A percentile compares a stretch with the other conserved stretches of the same genome.
phyloP scores from a whole-genome alignment of 2,797 vertebrate genomes.

The Danio aesculapii region DNA sequence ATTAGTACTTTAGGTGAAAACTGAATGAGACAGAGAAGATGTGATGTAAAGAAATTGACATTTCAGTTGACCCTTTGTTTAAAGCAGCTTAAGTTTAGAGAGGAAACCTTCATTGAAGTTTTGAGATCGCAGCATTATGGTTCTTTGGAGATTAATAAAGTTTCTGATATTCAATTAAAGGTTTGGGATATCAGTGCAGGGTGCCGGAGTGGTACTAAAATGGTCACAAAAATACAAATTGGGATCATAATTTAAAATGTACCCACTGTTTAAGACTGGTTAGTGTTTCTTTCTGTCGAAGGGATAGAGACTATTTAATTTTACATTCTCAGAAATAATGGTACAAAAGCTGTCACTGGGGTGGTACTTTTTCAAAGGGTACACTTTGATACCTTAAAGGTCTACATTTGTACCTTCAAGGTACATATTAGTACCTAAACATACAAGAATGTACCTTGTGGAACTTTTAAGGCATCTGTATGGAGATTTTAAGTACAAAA shows the following conservation, averaged over 20 bases:
- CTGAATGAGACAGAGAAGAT: slow-evolving; percentile 5
- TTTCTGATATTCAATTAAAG: neutral
- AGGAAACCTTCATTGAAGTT: slow-evolving; percentile 1
- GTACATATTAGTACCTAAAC: no score
- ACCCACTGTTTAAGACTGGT: neutral
- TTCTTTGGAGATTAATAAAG: slow-evolving; percentile 2
- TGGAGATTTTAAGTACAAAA: no score
- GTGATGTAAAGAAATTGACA: slow-evolving; percentile 2
- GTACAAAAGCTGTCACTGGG: no score
- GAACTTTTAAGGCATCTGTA: no score
- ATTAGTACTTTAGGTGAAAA: slow-evolving; percentile 15
- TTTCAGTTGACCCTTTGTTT: neutral
- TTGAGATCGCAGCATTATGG: neutral
- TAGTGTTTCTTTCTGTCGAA: no score
- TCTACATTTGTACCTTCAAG: no score
- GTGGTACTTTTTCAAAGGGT: no score
- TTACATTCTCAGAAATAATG: no score
- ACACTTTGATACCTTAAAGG: no score
- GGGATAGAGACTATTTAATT: no score
- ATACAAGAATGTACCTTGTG: no score
- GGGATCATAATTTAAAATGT: neutral
- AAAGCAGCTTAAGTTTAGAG: neutral
- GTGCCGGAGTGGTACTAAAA: neutral
- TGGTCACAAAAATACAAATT: neutral
- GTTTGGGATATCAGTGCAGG: neutral